Evolutionary conservation across 1,140 invertebrate genomes (phyloP), one percentile per base, ranked within the genome.

Genomic region (Triops cancriformis): DNA sequence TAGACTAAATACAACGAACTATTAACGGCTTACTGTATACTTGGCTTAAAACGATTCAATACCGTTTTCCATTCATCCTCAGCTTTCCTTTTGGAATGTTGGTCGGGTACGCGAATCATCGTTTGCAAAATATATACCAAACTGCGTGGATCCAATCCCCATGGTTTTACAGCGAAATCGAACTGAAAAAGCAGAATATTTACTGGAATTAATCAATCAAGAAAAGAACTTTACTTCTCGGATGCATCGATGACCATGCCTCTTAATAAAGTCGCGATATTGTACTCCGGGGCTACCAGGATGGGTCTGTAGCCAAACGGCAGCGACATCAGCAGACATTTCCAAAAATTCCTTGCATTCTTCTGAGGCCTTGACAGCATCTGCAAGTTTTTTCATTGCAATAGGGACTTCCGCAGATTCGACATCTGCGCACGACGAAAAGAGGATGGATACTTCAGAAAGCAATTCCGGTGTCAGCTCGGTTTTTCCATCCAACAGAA

Each of bases 241-340:
- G 37, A 92, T 85, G 80, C 89, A 88, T 80, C 93, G 87, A 83
- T 94, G 91, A 1, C 92, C 93, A 82, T 94, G 91, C 79, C 86
- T 85, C n/a, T 88, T 80, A n/a, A 94, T 83, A 82, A 94, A 93
- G 5, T 84, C 79, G 1, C 85, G 80, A 37, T 91, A 87, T 73
- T 87, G 82, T 18, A 83, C 78, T 72, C 87, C 84, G 6, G 88
- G 84, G 76, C 85, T 78, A 4, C 87, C 85, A 45, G 85, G 85
- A 81, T 90, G 86, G 1, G 81, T 81, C 80, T 87, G 82, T 1
- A 93, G 82, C 90, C 89, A 92, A 18, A 85, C 73, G 23, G 89
- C 75, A 14, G 87, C 89, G 0, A 86, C 83, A 74, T 88, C 83
- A 0, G 87, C 82, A 1, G 88, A 81, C 26, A 88, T 81, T n/a